Conservation (phyloP, 2,113 vertebrate genomes). For the Megaleporinus macrocephalus region DNA sequence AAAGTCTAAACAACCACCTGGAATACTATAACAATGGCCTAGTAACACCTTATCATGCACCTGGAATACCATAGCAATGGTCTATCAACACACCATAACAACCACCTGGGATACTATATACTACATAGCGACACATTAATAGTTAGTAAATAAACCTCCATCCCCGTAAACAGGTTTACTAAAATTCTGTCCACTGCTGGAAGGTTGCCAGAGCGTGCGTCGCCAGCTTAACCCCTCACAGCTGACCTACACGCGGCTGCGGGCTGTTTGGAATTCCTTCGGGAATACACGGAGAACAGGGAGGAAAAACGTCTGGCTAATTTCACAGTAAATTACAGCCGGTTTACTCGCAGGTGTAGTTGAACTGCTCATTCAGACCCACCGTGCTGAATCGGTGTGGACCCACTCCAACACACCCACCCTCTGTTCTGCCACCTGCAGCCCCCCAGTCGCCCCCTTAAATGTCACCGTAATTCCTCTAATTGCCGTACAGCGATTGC, state of each 20-base stretch:
- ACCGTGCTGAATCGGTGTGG: neutral
- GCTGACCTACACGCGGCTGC: too few relatives aligned
- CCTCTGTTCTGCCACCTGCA: constrained; percentile 20
- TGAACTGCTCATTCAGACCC: neutral
- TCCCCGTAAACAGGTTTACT: too few relatives aligned
- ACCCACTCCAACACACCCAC: neutral
- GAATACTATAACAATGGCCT: too few relatives aligned
- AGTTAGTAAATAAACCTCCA: too few relatives aligned
- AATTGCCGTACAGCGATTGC: neutral
- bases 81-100: too few relatives aligned
- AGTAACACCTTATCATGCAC: too few relatives aligned
- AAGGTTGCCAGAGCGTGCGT: neutral
- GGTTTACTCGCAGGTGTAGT: constrained; percentile 15
- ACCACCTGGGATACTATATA: too few relatives aligned
- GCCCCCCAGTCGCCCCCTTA: neutral
- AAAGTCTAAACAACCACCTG: too few relatives aligned
- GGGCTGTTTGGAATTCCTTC: neutral
- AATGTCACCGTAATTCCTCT: neutral
- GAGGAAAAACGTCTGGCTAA: neutral
- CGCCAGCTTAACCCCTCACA: too few relatives aligned
- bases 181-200: too few relatives aligned
- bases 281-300: neutral
- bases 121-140: too few relatives aligned
- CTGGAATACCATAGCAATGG: too few relatives aligned
- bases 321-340: constrained; percentile 21